Conservation (phyloP, 2,113 vertebrate genomes). For the Ginglymostoma cirratum region DNA sequence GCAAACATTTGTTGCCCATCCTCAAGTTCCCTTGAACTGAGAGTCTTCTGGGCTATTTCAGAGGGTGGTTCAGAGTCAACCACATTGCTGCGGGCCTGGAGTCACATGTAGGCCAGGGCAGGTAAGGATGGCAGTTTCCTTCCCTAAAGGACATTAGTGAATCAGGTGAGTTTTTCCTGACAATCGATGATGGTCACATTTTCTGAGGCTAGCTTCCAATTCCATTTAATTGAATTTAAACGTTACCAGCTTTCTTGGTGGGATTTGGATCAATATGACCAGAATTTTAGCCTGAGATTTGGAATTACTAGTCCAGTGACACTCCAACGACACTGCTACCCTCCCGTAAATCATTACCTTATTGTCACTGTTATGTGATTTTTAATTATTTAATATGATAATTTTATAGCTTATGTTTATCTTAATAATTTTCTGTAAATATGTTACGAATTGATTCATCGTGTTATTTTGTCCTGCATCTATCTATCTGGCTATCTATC, state of each 20-base stretch:
- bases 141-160: not conserved
- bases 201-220: not conserved
- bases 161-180: not conserved
- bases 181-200: not conserved
- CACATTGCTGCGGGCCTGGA: not conserved
- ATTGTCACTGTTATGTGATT: too few species aligned
- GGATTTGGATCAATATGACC: not conserved
- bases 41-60: not conserved
- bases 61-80: not conserved
- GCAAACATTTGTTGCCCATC: not conserved
- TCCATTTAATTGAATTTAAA: not conserved
- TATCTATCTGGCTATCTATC: too few species aligned
- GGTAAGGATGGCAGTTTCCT: not conserved
- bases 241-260: not conserved
- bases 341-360: too few species aligned
- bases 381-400: too few species aligned
- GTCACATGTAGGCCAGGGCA: not conserved
- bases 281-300: not conserved
- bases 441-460: too few species aligned
- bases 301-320: too few species aligned
- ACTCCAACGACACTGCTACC: too few species aligned
- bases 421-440: too few species aligned
- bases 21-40: too few species aligned
- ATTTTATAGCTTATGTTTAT: too few species aligned
- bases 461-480: too few species aligned